Conservation (phyloP, 2,113 vertebrate genomes). For the Alligator sinensis region DNA sequence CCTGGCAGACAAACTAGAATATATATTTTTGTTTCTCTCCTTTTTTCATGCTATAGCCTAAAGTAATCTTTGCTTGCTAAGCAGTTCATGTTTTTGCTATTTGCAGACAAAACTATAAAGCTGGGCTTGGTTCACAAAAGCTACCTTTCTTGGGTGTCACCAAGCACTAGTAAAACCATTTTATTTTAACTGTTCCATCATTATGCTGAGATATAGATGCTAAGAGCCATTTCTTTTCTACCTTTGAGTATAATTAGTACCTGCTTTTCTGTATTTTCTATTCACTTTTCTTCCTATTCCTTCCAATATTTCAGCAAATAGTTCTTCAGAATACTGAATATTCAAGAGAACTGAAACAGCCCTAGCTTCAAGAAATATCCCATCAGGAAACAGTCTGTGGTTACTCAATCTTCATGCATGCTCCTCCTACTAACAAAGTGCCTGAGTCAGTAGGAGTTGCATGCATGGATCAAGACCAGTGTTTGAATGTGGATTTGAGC, state of each 20-base stretch:
- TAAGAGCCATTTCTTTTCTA: neutral
- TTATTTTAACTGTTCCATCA: neutral
- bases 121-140: neutral
- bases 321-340: neutral
- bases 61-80: neutral
- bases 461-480: neutral
- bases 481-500: fast-evolving
- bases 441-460: neutral
- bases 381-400: neutral
- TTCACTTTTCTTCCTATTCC: neutral
- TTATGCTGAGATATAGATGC: neutral
- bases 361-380: neutral
- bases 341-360: neutral
- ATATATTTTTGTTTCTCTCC: neutral
- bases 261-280: neutral
- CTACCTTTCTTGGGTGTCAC: neutral
- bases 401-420: neutral
- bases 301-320: neutral
- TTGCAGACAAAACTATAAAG: conserved; percentile 1
- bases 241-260: neutral
- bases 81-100: neutral
- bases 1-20: fast-evolving
- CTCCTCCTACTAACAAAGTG: neutral
- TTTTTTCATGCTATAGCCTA: neutral
- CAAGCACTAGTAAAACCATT: fast-evolving